Evolutionary conservation across 1,140 invertebrate species (phyloP).

Genomic region (Drosophila teissieri): DNA sequence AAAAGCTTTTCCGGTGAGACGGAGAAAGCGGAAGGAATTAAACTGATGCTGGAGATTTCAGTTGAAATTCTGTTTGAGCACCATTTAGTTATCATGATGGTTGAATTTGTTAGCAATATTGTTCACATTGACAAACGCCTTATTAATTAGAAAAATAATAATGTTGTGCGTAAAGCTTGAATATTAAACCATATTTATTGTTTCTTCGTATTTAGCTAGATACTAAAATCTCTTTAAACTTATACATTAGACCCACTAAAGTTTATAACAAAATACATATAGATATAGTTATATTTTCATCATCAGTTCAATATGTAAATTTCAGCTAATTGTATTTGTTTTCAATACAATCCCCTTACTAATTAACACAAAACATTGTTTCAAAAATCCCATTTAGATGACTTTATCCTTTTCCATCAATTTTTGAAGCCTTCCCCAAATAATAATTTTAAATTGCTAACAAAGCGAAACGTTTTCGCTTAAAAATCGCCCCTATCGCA

Average conservation of each 20-base stretch:
- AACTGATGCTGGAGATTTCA: constrained; percentile 2
- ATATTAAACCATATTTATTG: background rate
- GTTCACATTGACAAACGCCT: background rate
- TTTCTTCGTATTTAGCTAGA: background rate
- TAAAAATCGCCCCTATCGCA: constrained; percentile 4
- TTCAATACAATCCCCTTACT: too few relatives aligned
- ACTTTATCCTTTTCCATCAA: too few relatives aligned
- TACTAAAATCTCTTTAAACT: background rate
- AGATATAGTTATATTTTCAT: too few relatives aligned
- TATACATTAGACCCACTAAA: too few relatives aligned
- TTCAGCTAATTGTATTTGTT: too few relatives aligned
- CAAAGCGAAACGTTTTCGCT: constrained; percentile 9
- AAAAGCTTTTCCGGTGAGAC: background rate
- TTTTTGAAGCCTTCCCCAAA: background rate
- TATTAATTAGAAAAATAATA: too few relatives aligned
- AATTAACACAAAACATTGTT: too few relatives aligned
- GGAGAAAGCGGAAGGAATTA: constrained; percentile 2
- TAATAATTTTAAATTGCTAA: constrained; percentile 15
- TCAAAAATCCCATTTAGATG: too few relatives aligned
- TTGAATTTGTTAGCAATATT: constrained; percentile 5
- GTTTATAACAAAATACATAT: too few relatives aligned
- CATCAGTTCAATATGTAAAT: too few relatives aligned
- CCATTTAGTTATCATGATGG: constrained; percentile 18
- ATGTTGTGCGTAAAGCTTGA: too few relatives aligned
- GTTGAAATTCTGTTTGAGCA: constrained; percentile 11